Evolutionary conservation across 1,140 invertebrate genomes (phyloP), one percentile per base, ranked within the genome.

Genomic region (Bombus terrestris): DNA sequence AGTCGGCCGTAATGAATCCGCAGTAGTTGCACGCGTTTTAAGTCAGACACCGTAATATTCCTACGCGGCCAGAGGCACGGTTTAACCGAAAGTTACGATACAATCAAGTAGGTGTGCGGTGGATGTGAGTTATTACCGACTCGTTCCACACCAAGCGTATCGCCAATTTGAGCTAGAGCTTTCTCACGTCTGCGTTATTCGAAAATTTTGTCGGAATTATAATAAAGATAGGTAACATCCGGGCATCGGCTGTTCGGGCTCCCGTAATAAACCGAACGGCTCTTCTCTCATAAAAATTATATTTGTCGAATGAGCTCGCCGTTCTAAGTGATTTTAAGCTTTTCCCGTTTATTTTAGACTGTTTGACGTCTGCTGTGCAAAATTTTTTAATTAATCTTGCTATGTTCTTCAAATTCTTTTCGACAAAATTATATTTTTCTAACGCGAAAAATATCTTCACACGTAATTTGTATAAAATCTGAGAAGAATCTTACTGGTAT

Each of bases 11-110:
- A 89, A 89, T 81, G 86, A 88, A 88, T 88, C 68, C 74, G 47
- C 57, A 68, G 78, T 78, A 78, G 86, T 77, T 43, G 74, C 28
- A 64, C 41, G 74, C 37, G 86, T 88, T 88, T 88, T 86, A 86
- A 89, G 81, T 88, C 86, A 80, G 86, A 88, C 76, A 78, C 73
- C 59, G 77, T 88, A 88, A 88, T 81, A 85, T 88, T 85, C 74
- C 79, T 88, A 47, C 74, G 69, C 47, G 59, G 35, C 68, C 28
- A 39, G 28, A 57, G 25, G n/a, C 1, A 53, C 83, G 57, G 32
- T 88, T 86, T 47, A 47, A 15, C 35, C 57, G 37, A 47, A 89
- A 86, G 83, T 88, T 72, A 79, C 75, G 62, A 78, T 79, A 86
- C 87, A 80, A 88, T 89, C 83, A 84, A 76, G 64, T 59, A 35